Percentiles rank a stretch among this genome's conserved stretches.
phyloP scores from a whole-genome alignment of 2,113 vertebrate genomes.

The Peromyscus polionotus region DNA sequence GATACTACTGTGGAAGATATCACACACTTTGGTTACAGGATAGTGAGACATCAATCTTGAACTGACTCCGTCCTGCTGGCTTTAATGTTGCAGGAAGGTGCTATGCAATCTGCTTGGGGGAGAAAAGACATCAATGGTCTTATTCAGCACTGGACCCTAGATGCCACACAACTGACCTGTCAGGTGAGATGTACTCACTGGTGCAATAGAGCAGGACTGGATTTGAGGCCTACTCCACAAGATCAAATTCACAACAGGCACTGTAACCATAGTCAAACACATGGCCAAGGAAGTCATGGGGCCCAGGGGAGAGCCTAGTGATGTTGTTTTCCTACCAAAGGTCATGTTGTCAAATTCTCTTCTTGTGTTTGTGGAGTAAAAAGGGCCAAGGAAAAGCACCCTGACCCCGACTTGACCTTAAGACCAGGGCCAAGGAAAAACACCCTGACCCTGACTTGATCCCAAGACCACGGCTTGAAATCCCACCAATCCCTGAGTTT shows the following conservation, averaged over 20 bases:
- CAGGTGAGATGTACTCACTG: not conserved
- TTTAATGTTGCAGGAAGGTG: too few species aligned
- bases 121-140: not conserved
- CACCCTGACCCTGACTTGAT: not conserved
- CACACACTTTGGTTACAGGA: not conserved
- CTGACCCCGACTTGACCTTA: not conserved
- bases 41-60: not conserved
- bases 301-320: not conserved
- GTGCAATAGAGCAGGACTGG: not conserved
- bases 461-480: not conserved
- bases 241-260: not conserved
- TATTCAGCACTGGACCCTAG: not conserved
- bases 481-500: not conserved
- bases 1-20: not conserved
- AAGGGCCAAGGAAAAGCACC: not conserved
- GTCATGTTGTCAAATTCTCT: not conserved
- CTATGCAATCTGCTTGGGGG: not conserved
- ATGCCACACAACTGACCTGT: not conserved
- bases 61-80: not conserved
- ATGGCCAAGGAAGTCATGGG: too few species aligned
- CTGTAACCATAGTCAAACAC: not conserved
- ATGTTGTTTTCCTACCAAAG: not conserved
- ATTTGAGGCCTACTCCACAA: not conserved
- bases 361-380: not conserved
- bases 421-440: not conserved